phyloP scores from a whole-genome alignment of 2,113 vertebrate genomes.

The Anarhynchus alexandrinus region DNA sequence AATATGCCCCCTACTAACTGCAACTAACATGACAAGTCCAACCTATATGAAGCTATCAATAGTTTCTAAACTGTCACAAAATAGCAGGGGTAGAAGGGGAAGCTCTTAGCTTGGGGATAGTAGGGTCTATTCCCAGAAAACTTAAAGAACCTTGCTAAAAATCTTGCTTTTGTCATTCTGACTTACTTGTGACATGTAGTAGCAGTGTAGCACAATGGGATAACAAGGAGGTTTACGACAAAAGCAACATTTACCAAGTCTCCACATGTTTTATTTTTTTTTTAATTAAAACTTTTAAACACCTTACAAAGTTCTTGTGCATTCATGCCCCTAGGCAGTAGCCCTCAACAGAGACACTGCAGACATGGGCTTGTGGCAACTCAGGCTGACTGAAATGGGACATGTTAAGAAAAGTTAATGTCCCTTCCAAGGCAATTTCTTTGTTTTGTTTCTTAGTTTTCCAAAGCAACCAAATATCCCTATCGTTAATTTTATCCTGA shows the following conservation, averaged over 20 bases:
- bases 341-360: neutral
- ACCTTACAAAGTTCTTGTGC: neutral
- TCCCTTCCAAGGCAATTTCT: neutral
- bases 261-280: neutral
- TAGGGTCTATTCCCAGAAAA: neutral
- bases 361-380: neutral
- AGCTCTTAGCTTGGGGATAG: neutral
- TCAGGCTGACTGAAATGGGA: neutral
- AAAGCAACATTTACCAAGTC: neutral
- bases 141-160: neutral
- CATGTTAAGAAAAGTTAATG: neutral
- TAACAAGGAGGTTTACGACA: neutral
- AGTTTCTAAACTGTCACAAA: neutral
- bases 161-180: neutral
- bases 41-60: neutral
- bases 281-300: neutral
- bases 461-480: neutral
- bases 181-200: neutral
- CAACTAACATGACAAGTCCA: neutral
- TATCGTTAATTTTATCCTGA: neutral
- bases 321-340: neutral
- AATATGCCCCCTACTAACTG: neutral
- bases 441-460: neutral
- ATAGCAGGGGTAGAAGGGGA: neutral
- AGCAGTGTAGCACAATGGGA: neutral